Evolutionary conservation across 2,797 vertebrate species (phyloP).

Genomic region (Martes flavigula): DNA sequence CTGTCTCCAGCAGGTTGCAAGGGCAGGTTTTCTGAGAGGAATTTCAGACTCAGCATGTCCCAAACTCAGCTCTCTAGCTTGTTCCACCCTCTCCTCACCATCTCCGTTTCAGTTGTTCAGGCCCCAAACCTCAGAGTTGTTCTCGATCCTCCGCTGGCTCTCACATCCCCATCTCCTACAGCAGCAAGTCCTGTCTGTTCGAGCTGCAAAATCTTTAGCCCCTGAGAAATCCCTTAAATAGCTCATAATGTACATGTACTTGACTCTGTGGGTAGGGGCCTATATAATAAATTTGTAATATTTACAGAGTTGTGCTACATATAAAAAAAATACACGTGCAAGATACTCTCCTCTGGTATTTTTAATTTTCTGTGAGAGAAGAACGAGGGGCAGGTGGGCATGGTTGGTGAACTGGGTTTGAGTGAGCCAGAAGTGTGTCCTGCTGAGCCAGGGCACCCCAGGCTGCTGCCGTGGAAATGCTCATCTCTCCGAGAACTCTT

Average conservation of each 20-base stretch:
- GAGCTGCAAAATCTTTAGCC: not conserved
- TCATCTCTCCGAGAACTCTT: not conserved
- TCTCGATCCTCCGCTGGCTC: not conserved
- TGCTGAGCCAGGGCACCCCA: not conserved
- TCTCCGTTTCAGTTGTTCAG: not conserved
- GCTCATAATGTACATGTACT: not conserved
- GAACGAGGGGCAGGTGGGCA: not conserved
- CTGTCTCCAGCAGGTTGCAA: not conserved
- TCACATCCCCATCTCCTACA: not conserved
- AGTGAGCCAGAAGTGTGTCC: not conserved
- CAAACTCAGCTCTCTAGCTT: not conserved
- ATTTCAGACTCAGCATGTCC: not conserved
- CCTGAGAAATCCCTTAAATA: not conserved
- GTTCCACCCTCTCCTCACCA: not conserved
- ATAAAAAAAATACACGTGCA: not conserved
- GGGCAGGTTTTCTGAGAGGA: not conserved
- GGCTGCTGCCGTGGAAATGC: not conserved
- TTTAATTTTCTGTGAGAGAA: not conserved
- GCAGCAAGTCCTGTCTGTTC: not conserved
- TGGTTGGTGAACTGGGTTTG: not conserved
- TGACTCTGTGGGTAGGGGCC: not conserved
- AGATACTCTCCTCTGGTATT: not conserved
- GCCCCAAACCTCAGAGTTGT: not conserved
- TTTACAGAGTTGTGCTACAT: not conserved
- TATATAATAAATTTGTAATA: not conserved